phyloP scores from a whole-genome alignment of 2,888 invertebrate genomes.

The Leptopilina myrica region DNA sequence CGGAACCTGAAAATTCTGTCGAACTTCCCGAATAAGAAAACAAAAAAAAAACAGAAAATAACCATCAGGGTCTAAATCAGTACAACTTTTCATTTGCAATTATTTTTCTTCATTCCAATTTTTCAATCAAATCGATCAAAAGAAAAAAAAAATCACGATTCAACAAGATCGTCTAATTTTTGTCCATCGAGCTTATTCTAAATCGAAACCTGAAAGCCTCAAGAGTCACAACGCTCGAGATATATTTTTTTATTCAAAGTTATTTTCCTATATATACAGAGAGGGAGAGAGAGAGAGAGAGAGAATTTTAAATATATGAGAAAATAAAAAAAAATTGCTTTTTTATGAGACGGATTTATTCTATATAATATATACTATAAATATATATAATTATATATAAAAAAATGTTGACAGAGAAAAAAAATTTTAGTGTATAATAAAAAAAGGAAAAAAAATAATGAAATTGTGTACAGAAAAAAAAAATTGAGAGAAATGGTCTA shows the following conservation, averaged over 20 bases:
- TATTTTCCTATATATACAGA: background rate
- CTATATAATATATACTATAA: too few relatives aligned
- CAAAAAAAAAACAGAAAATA: too few relatives aligned
- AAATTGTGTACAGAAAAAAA: too few relatives aligned
- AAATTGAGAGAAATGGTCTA: background rate
- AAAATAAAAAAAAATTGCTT: background rate
- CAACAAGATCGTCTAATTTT: constrained; percentile 2
- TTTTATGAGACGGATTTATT: background rate
- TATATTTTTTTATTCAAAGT: constrained; percentile 21
- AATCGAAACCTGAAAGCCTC: constrained; percentile 22
- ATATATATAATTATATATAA: background rate
- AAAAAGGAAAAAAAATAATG: too few relatives aligned
- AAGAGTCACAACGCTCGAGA: background rate
- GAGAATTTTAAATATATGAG: background rate
- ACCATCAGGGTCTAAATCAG: constrained; percentile 45
- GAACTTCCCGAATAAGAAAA: constrained; percentile 51
- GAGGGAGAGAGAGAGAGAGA: too few relatives aligned
- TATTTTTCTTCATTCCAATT: background rate
- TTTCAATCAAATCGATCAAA: background rate
- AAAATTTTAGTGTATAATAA: background rate
- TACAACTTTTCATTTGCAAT: background rate
- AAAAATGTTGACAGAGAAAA: background rate
- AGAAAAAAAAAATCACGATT: background rate
- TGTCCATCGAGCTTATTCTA: constrained; percentile 35
- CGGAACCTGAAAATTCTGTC: constrained; percentile 71